A percentile compares a stretch with the other conserved stretches of the same genome.
Conservation (phyloP, 2,113 vertebrate genomes). For the Cranoglanis bouderius region DNA sequence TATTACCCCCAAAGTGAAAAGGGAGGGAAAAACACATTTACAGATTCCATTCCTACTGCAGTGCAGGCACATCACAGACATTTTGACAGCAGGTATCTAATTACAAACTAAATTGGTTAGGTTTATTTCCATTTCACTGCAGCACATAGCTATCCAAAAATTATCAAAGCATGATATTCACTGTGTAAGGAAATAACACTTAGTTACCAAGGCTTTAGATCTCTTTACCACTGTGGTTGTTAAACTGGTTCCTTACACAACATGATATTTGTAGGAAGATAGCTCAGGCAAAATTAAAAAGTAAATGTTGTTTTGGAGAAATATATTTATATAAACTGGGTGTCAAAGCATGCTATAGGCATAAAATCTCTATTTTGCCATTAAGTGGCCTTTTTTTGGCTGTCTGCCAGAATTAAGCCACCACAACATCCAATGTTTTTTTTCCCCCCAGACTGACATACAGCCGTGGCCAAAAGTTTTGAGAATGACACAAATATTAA, state of each 20-base stretch:
- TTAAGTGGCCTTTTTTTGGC: background rate
- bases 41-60: background rate
- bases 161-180: background rate
- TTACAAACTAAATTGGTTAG: background rate
- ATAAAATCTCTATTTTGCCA: background rate
- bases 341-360: background rate
- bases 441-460: background rate
- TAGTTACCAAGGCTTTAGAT: background rate
- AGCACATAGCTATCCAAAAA: background rate
- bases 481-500: too few relatives aligned
- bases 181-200: background rate
- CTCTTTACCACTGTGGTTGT: background rate
- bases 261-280: background rate
- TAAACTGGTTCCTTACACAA: background rate
- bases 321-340: background rate
- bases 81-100: background rate
- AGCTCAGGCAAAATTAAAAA: background rate
- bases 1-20: background rate
- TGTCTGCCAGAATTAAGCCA: background rate
- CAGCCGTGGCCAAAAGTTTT: too few relatives aligned
- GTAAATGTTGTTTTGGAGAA: background rate
- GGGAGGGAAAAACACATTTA: background rate
- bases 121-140: background rate
- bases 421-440: background rate
- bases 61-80: background rate